Conservation (phyloP, 23 tunicate species). For the Trididemnum miniatum region DNA sequence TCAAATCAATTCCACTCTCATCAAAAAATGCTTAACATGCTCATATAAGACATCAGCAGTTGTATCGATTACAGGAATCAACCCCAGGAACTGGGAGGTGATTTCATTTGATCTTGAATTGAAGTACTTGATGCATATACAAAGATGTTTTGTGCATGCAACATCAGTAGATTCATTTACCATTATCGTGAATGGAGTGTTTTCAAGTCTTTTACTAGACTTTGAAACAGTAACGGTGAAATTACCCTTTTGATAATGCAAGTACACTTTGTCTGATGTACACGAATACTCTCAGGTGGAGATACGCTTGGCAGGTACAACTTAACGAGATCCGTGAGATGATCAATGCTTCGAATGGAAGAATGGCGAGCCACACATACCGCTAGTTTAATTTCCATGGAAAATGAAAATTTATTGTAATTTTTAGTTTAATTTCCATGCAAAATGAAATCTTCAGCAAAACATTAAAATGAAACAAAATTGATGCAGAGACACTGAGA, state of each 20-base stretch:
- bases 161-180: slow-evolving; percentile 11
- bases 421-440: too few relatives aligned
- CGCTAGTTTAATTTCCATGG: neutral
- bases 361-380: neutral
- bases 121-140: neutral
- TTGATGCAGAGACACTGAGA: too few relatives aligned
- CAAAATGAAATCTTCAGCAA: too few relatives aligned
- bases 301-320: neutral
- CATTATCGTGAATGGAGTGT: neutral
- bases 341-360: neutral
- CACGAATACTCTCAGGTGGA: neutral
- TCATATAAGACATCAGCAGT: neutral
- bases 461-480: too few relatives aligned
- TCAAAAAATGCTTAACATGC: neutral
- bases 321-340: neutral
- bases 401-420: too few relatives aligned
- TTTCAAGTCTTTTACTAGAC: neutral
- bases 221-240: neutral
- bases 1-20: neutral
- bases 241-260: neutral
- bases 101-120: neutral
- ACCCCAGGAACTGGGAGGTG: neutral
- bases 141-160: slow-evolving; percentile 7
- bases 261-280: slow-evolving; percentile 1
- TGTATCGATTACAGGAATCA: neutral